Base-by-base conservation (phyloP, 2,113 vertebrate species). In the Oxygymnocypris stewartii region DNA sequence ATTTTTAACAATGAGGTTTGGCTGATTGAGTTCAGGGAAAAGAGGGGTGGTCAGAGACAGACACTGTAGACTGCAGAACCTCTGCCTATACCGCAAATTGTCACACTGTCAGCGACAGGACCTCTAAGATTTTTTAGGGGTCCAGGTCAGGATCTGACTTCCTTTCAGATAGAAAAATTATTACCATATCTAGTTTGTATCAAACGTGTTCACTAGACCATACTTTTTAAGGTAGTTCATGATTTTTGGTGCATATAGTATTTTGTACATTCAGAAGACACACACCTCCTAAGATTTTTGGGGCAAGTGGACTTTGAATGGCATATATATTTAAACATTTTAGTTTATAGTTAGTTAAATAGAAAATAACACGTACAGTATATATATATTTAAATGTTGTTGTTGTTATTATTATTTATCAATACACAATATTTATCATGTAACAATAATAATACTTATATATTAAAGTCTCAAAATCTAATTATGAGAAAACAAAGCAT, bases 1-100 rank as follows among this genome's bases (percentile, higher is more conserved):
- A 88, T 89, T 91, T 90, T 88, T 89, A 88, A 89, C 88, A 88
- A 86, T 81, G 80, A 86, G 85, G 79, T 85, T 87, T 89, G 82
- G 87, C 86, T 90, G 87, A 89, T 90, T 85, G 87, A 87, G 88
- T 85, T 87, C 84, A 82, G 79, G 84, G 71, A 88, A 87, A 87
- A 86, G 85, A 88, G 63, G 82, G 84, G 74, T 87, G 85, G 85
- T 84, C 87, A 87, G 87, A 85, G 84, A 87, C n/a, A 63, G 74
- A 83, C 23, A 59, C 69, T 63, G 82, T 37, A 65, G n/a, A 81
- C 67, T 65, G 74, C 35, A 67, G 6, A 76, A 47, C 73, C 42
- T 76, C 42, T 76, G 14, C 4, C 16, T 47, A 49, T 47, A 49
- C 11, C 11, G 14, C 67, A 65, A n/a, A 28, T 12, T 35, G 2